Evolutionary conservation across 2,113 vertebrate species (phyloP), one percentile per base, ranked within the genome.

Genomic region (Zeus faber): DNA sequence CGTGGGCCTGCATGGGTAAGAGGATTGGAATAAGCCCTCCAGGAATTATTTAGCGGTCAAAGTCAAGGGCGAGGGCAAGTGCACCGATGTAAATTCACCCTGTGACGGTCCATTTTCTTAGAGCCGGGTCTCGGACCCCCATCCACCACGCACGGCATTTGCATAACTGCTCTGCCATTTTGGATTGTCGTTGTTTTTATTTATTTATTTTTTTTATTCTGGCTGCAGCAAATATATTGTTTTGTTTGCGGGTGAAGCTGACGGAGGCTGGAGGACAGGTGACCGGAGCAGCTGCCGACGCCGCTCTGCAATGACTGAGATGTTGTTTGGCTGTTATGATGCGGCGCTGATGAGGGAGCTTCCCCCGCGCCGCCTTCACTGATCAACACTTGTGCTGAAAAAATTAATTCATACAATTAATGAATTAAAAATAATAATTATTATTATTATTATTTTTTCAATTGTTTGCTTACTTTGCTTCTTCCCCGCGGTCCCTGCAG

Each of bases 21-120:
- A 75, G 49, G 1, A 6, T 0, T 13, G 41, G 49, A 70, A 65
- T 69, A 57, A 67, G 49, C 61, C 73, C 47, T 53, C 26, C 3
- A 59, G 59, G 67, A 78, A 76, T 72, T 65, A 74, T 69, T 70
- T 56, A 60, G 27, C 52, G 51, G 63, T 54, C 59, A 67, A 71
- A 67, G 75, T 20, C 68, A 72, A 79, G 67, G 76, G 60, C 65
- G 65, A 58, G 67, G 76, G 60, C 65, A 66, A 58, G 20, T 45
- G 27, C 8, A n/a, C 49, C 35, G 40, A 52, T 51, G 49, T 50
- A 46, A 54, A 68, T 72, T 48, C 48, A 21, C 23, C 48, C 1
- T 54, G 21, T 40, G 18, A 47, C 58, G 54, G 58, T 24, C 35
- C 23, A 26, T 45, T 44, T 37, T 31, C 5, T 11, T 31, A 31